Percentiles rank a stretch among this genome's conserved stretches.
Conservation (phyloP, 1,140 invertebrate genomes). For the Penaeus vannamei region DNA sequence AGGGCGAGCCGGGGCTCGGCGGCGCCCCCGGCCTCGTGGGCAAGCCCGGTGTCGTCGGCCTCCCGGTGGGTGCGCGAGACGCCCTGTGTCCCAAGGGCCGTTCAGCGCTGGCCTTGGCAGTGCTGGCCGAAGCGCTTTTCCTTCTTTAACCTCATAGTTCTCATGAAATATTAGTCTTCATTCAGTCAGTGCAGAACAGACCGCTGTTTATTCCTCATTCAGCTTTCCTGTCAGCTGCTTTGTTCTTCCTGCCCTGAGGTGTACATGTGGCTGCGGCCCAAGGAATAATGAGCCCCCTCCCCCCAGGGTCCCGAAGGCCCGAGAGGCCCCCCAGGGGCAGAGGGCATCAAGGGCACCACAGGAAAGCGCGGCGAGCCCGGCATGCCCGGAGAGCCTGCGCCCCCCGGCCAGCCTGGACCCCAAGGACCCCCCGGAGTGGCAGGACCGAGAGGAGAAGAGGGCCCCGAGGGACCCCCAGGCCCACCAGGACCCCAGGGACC, state of each 20-base stretch:
- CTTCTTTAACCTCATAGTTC: too few species aligned
- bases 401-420: constrained; percentile 69
- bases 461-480: constrained; percentile 70
- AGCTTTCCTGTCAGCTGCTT: neutral
- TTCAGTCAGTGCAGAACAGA: too few species aligned
- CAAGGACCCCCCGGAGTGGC: constrained; percentile 71
- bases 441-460: constrained; percentile 71
- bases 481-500: constrained; percentile 68
- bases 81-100: neutral
- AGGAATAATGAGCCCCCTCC: neutral
- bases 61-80: constrained; percentile 28
- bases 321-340: constrained; percentile 56
- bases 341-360: constrained; percentile 57
- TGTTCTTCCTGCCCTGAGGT: neutral
- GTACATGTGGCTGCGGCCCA: too few species aligned
- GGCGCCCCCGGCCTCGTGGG: constrained; percentile 60
- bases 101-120: too few species aligned
- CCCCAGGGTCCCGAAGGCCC: constrained; percentile 63
- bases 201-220: too few species aligned
- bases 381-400: constrained; percentile 71
- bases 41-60: constrained; percentile 62
- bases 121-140: too few species aligned
- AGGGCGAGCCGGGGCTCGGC: constrained; percentile 38
- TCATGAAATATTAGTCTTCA: too few species aligned
- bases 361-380: constrained; percentile 69